These are phyloP conservation scores for Archips xylosteana DNA, from an alignment of 2,888 invertebrate species.

Conservation along the genomic window DNA sequence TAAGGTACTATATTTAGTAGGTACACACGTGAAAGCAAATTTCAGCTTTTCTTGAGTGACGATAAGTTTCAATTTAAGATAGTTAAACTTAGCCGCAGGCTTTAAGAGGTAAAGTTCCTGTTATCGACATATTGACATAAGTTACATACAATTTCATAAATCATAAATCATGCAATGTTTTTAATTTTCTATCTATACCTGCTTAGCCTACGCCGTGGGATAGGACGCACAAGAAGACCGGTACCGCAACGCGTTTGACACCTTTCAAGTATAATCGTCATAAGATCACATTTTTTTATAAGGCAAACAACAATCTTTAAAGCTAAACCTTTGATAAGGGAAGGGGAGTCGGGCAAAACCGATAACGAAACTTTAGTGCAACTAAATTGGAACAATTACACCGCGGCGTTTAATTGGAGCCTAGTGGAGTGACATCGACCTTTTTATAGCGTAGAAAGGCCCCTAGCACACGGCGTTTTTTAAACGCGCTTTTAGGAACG, in stretches of 20 bases:
- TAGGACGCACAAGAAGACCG: slow-evolving; percentile 43
- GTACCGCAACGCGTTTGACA: slow-evolving; percentile 64
- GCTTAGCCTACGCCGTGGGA: background rate
- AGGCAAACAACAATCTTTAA: slow-evolving; percentile 85
- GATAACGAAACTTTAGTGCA: slow-evolving; percentile 60
- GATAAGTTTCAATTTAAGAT: too few species aligned
- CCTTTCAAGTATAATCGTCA: slow-evolving; percentile 82
- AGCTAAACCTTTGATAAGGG: slow-evolving; percentile 81
- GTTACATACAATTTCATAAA: too few species aligned
- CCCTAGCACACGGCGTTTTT: too few species aligned
- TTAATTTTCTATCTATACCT: background rate
- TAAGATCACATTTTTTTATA: slow-evolving; percentile 85
- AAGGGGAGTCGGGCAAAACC: slow-evolving; percentile 62
- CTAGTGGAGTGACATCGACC: background rate
- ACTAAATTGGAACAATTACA: slow-evolving; percentile 25
- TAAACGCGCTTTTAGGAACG: too few species aligned
- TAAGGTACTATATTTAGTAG: too few species aligned
- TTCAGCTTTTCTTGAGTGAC: too few species aligned
- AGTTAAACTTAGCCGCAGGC: too few species aligned
- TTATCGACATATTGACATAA: too few species aligned
- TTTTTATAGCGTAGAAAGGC: too few species aligned
- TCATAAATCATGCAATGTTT: background rate
- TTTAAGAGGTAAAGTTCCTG: too few species aligned
- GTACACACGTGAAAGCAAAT: too few species aligned
- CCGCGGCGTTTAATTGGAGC: background rate